These are phyloP conservation scores for Conus betulinus DNA, from an alignment of 1,140 invertebrate genomes.

Conservation along the genomic window DNA sequence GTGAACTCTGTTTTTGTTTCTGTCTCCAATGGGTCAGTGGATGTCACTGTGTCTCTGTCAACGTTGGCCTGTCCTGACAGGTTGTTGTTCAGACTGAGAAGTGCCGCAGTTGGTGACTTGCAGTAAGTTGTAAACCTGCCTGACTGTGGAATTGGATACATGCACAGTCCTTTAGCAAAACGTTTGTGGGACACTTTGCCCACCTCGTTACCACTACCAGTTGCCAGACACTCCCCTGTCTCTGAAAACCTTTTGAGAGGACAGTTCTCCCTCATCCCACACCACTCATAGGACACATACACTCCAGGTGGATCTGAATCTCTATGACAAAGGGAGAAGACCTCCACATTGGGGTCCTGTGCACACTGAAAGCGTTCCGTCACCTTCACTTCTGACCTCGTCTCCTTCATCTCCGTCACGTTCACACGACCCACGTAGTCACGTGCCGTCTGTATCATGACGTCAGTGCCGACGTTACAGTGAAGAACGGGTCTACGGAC, in stretches of 20 bases:
- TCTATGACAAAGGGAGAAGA: neutral
- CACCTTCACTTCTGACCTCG: neutral
- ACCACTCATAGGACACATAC: neutral
- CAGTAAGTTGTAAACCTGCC: neutral
- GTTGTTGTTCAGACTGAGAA: neutral
- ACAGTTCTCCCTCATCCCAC: neutral
- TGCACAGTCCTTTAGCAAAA: neutral
- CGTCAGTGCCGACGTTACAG: neutral
- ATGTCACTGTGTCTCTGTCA: neutral
- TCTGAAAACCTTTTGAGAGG: neutral
- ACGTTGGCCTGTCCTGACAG: neutral
- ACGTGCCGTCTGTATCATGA: neutral
- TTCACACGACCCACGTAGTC: neutral
- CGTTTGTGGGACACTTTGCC: neutral
- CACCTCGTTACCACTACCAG: neutral
- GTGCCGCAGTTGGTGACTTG: neutral
- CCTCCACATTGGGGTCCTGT: neutral
- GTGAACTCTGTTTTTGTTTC: neutral
- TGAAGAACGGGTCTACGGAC: neutral
- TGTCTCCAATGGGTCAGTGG: neutral
- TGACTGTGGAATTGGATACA: neutral
- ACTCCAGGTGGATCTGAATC: neutral
- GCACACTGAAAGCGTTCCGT: neutral
- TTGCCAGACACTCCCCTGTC: neutral
- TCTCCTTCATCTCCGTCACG: neutral